Conservation (phyloP, 2,797 vertebrate genomes). For the Champsocephalus gunnari region DNA sequence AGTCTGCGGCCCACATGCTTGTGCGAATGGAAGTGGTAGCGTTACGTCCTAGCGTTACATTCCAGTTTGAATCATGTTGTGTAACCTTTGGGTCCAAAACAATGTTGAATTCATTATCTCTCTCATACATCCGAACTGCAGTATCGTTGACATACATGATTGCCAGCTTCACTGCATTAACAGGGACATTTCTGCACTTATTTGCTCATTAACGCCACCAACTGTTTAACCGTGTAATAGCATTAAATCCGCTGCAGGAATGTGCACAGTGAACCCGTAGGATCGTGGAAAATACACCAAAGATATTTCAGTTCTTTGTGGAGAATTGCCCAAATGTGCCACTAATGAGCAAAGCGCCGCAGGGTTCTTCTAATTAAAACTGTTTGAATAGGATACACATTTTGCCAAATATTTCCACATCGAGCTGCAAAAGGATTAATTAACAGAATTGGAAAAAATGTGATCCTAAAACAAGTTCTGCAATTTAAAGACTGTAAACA, state of each 20-base stretch:
- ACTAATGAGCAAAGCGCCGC: background rate
- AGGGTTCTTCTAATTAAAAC: background rate
- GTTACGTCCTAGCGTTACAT: too few species aligned
- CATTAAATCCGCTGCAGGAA: background rate
- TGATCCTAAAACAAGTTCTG: slow-evolving; percentile 8
- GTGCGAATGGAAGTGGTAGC: too few species aligned
- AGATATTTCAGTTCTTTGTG: rapidly evolving
- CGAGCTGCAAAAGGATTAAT: slow-evolving; percentile 1
- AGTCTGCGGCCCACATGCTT: background rate
- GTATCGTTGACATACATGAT: background rate
- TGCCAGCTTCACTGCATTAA: background rate
- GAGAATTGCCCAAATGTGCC: background rate
- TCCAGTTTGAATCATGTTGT: too few species aligned
- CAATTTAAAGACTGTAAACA: background rate
- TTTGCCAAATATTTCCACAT: background rate
- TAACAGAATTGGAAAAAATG: background rate
- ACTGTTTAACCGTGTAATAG: background rate
- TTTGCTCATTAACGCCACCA: background rate
- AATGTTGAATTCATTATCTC: too few species aligned
- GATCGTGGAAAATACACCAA: background rate
- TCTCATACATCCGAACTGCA: background rate
- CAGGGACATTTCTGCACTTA: background rate
- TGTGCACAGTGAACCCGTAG: rapidly evolving
- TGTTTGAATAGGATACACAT: background rate
- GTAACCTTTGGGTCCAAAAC: too few species aligned